Conservation (phyloP, 92 coral and sea anemone species). For the Parazoanthus darwini region DNA sequence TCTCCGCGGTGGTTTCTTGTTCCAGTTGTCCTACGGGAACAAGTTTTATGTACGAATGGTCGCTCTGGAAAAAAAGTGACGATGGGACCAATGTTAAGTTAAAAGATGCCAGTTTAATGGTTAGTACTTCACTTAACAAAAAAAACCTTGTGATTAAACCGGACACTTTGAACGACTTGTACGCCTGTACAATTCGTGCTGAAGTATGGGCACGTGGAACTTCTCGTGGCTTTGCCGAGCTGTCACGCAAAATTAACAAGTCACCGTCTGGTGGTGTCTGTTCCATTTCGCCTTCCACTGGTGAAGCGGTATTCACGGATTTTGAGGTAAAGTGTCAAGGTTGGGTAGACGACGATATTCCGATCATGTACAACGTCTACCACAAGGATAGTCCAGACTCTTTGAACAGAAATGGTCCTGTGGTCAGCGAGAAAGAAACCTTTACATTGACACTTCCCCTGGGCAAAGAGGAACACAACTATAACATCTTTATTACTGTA, state of each 20-base stretch:
- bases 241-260: constrained; percentile 44
- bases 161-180: constrained; percentile 52
- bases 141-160: constrained; percentile 61
- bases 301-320: constrained; percentile 51
- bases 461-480: constrained; percentile 32
- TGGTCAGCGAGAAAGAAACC: constrained; percentile 17
- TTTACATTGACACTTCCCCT: constrained; percentile 42
- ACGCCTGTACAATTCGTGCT: constrained; percentile 39
- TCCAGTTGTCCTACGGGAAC: constrained; percentile 45
- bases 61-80: not conserved
- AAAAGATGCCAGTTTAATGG: constrained; percentile 5
- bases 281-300: constrained; percentile 51
- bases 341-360: constrained; percentile 57
- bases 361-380: constrained; percentile 47
- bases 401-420: constrained; percentile 16
- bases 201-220: constrained; percentile 44
- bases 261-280: constrained; percentile 59
- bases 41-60: constrained; percentile 17
- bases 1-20: constrained; percentile 49
- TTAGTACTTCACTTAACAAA: constrained; percentile 30
- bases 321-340: constrained; percentile 47
- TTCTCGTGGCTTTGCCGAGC: constrained; percentile 52
- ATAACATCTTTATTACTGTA: constrained; percentile 37
- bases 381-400: constrained; percentile 40
- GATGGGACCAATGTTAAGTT: constrained; percentile 1